Conservation (phyloP, 2,888 invertebrate genomes). For the Lycaena phlaeas region DNA sequence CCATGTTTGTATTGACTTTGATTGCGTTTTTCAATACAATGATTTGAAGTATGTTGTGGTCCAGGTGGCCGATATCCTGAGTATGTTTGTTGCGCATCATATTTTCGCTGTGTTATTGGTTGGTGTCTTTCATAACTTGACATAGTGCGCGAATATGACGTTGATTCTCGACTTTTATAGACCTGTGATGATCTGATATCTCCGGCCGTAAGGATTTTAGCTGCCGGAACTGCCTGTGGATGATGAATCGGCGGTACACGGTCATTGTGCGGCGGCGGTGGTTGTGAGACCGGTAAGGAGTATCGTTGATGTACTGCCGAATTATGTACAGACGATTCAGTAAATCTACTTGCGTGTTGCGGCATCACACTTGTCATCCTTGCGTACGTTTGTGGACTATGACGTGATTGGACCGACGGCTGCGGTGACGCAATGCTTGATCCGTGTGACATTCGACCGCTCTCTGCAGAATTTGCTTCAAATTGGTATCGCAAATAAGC, state of each 20-base stretch:
- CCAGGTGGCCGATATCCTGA: conserved; percentile 50
- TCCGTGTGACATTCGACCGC: conserved; percentile 40
- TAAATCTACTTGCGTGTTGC: conserved; percentile 47
- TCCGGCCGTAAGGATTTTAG: conserved; percentile 35
- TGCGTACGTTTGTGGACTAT: conserved; percentile 55
- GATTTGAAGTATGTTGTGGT: conserved; percentile 43
- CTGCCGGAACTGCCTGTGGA: conserved; percentile 38
- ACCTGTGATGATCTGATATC: conserved; percentile 42
- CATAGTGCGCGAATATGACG: conserved; percentile 40
- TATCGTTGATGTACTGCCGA: conserved; percentile 45
- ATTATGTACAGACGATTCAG: conserved; percentile 44
- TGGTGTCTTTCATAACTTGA: conserved; percentile 52
- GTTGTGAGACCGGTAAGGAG: conserved; percentile 36
- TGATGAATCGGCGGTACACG: conserved; percentile 65
- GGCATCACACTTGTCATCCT: conserved; percentile 50
- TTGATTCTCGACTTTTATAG: conserved; percentile 51
- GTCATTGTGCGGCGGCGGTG: conserved; percentile 58
- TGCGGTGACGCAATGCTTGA: conserved; percentile 45
- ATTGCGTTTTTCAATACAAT: conserved; percentile 47
- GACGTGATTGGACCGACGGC: conserved; percentile 44
- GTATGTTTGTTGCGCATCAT: conserved; percentile 60
- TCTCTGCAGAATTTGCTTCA: conserved; percentile 40
- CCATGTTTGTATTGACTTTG: conserved; percentile 47
- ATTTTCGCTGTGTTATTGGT: conserved; percentile 46
- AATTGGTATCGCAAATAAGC: conserved; percentile 49